Evolutionary conservation across 37 sponge, comb jelly and placozoan species (phyloP).

Genomic region (Diacarnus erythraeanus): DNA sequence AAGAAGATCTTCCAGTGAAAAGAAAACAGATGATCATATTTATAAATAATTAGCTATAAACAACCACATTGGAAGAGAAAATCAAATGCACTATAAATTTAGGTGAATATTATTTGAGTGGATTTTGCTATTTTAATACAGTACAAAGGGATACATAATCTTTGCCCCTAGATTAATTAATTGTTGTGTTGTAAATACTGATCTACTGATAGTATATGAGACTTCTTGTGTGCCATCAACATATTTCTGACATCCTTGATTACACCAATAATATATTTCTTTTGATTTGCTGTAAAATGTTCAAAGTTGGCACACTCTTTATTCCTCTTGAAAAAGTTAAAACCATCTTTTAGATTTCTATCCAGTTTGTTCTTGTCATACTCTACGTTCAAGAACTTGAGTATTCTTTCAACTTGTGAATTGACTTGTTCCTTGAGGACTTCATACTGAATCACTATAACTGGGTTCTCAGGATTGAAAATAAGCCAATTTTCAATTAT

Average conservation of each 20-base stretch:
- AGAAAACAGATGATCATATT: too few species aligned
- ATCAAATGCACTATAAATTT: too few species aligned
- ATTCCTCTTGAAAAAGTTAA: neutral
- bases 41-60: too few species aligned
- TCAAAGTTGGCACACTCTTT: too few species aligned
- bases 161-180: too few species aligned
- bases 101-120: too few species aligned
- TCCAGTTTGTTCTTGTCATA: neutral
- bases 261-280: neutral
- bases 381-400: constrained; percentile 9
- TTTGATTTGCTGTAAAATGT: neutral
- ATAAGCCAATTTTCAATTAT: constrained; percentile 32
- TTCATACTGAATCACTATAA: constrained; percentile 42
- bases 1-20: too few species aligned
- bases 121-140: too few species aligned
- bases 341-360: neutral
- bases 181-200: too few species aligned
- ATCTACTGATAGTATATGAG: neutral
- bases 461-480: neutral
- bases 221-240: neutral
- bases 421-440: constrained; percentile 16
- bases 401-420: neutral
- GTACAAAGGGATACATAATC: too few species aligned
- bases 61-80: too few species aligned
- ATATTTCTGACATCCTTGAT: neutral